Evolutionary conservation across 2,113 vertebrate species (phyloP), one percentile per base, ranked within the genome.

Genomic region (Burhinus oedicnemus): DNA sequence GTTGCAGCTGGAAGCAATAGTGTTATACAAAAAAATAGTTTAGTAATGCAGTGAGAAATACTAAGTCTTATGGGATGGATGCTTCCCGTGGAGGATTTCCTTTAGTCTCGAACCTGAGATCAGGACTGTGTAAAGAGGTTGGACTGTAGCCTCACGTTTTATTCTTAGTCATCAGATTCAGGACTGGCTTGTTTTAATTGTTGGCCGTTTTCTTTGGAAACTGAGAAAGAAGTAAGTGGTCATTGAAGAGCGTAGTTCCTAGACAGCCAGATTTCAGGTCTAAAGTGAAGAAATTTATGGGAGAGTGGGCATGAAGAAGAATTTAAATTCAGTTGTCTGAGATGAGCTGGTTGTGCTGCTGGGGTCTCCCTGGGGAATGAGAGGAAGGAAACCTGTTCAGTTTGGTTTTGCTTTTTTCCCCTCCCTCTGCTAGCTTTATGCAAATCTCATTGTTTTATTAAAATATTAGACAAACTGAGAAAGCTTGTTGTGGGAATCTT

Each of bases 381-480:
- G 60, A 87, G 83, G 93, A 96, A 93, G 95, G 93, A 97, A 97
- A 93, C 78, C 66, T 93, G 77, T 87, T 93, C 62, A 65, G 38
- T 65, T 91, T 58, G 47, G 12, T 54, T 95, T 89, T 93, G 69
- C 26, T 21, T 47, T 62, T 32, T 15, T 4, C 0, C 12, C 27
- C 51, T 27, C 51, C 9, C 55, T 29, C 52, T 36, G 54, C 55
- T 81, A 74, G 69, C 34, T 92, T 72, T 76, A 95, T 87, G 95
- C 80, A 97, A 89, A 95, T 95, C n/a, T 87, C 87, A 81, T 91
- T 95, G 91, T 95, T 92, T 71, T 89, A 87, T 72, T 89, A 95
- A 93, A 95, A 91, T 91, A 47, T 62, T 83, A 81, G 83, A 71
- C 79, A 92, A 87, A 89, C 72, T 68, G 86, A 87, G 80, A 86